A percentile compares a stretch with the other conserved stretches of the same genome.
Evolutionary conservation across 1,140 invertebrate species (phyloP).

Genomic region (Agrypnia vestita): DNA sequence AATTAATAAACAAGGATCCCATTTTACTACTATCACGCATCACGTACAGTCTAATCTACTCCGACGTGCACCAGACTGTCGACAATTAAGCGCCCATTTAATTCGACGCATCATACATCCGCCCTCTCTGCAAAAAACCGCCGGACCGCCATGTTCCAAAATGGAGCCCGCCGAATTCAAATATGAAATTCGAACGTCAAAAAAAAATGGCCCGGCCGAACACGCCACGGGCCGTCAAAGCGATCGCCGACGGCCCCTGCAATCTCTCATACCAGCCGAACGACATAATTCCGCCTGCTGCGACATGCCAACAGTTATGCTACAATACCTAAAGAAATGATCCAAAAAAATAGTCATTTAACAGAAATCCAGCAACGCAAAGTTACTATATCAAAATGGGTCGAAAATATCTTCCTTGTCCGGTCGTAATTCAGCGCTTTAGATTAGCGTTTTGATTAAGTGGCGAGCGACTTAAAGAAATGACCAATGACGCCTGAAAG

Average conservation of each 20-base stretch:
- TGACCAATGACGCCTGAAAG: background rate
- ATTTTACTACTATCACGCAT: no score
- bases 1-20: no score
- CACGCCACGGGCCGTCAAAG: conserved; percentile 41
- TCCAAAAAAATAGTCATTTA: no score
- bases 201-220: conserved; percentile 23
- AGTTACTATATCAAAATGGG: background rate
- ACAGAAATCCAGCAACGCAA: conserved; percentile 6
- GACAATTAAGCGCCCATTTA: no score
- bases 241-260: conserved; percentile 19
- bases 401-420: background rate
- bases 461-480: background rate
- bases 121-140: conserved; percentile 9
- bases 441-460: conserved; percentile 18
- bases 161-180: conserved; percentile 10
- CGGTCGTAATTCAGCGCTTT: background rate
- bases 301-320: conserved; percentile 39
- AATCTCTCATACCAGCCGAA: conserved; percentile 35
- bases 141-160: conserved; percentile 19
- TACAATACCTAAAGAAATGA: conserved; percentile 14
- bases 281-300: conserved; percentile 37
- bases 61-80: no score
- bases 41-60: no score
- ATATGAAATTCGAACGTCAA: conserved; percentile 27
- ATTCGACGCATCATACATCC: background rate